These are phyloP conservation scores for Lutjanus argentimaculatus DNA, from an alignment of 2,797 vertebrate genomes.

Conservation along the genomic window DNA sequence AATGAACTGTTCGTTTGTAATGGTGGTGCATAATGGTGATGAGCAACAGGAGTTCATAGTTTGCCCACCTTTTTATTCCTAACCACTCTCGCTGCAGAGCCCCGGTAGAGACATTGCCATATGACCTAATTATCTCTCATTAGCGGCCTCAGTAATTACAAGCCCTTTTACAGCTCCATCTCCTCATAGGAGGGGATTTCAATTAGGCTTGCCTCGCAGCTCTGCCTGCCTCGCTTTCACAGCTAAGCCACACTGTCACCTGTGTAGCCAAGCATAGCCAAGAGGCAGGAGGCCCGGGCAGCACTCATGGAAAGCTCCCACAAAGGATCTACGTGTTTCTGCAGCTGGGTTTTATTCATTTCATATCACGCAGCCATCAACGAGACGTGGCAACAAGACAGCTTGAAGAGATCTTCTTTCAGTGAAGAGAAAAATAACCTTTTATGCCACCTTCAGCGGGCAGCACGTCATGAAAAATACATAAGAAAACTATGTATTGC, in stretches of 20 bases:
- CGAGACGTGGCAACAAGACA: conserved; percentile 63
- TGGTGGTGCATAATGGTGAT: conserved; percentile 46
- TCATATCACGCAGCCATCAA: conserved; percentile 57
- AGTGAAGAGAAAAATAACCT: conserved; percentile 44
- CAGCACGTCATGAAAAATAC: conserved; percentile 70
- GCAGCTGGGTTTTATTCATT: conserved; percentile 54
- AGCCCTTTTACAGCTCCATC: conserved; percentile 73
- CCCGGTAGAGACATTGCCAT: conserved; percentile 72
- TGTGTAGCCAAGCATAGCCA: conserved; percentile 68
- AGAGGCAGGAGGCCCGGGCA: conserved; percentile 22
- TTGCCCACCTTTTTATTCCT: conserved; percentile 64
- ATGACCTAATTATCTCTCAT: conserved; percentile 83
- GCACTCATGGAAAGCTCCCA: conserved; percentile 30
- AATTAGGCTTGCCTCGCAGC: conserved; percentile 73
- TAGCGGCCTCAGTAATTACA: conserved; percentile 81
- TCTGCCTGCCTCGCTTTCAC: conserved; percentile 54
- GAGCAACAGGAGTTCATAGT: conserved; percentile 62
- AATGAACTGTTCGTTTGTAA: conserved; percentile 55
- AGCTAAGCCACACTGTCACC: conserved; percentile 70
- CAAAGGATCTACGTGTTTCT: conserved; percentile 18
- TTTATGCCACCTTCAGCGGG: conserved; percentile 52
- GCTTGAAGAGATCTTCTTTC: conserved; percentile 47
- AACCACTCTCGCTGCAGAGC: conserved; percentile 54
- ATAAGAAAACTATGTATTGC: conserved; percentile 55
- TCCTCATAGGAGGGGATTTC: conserved; percentile 75